Evolutionary conservation across 2,797 vertebrate species (phyloP).

Genomic region (Epinephelus malabaricus): DNA sequence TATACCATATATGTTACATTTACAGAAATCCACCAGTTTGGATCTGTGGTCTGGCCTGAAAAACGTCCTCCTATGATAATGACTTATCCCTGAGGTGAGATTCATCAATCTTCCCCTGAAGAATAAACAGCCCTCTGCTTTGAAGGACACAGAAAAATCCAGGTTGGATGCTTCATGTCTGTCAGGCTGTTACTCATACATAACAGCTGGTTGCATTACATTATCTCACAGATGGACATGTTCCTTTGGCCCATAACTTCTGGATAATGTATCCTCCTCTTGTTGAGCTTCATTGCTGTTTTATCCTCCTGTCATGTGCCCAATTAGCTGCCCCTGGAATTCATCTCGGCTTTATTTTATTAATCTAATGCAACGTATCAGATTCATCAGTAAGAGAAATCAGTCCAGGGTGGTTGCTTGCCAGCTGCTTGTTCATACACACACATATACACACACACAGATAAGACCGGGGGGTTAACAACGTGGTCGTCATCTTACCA

Average conservation of each 20-base stretch:
- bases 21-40: slow-evolving; percentile 21
- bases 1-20: background rate
- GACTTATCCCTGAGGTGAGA: slow-evolving; percentile 55
- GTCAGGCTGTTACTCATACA: slow-evolving; percentile 49
- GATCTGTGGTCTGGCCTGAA: slow-evolving; percentile 10
- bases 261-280: slow-evolving; percentile 53
- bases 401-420: background rate
- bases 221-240: slow-evolving; percentile 69
- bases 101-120: slow-evolving; percentile 65
- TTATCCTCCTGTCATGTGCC: slow-evolving; percentile 53
- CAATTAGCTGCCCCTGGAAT: slow-evolving; percentile 46
- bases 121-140: slow-evolving; percentile 60
- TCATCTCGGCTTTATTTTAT: slow-evolving; percentile 35
- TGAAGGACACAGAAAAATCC: slow-evolving; percentile 73
- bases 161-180: slow-evolving; percentile 54
- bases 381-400: slow-evolving; percentile 28
- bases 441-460: background rate
- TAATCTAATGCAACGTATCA: slow-evolving; percentile 35
- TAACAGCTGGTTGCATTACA: slow-evolving; percentile 67
- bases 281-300: slow-evolving; percentile 49
- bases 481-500: slow-evolving; percentile 34
- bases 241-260: slow-evolving; percentile 53
- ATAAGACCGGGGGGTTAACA: background rate
- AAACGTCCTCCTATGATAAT: slow-evolving; percentile 33
- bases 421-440: background rate